Percentiles rank a stretch among this genome's conserved stretches.
Conservation (phyloP, 2,888 invertebrate genomes). For the Lacanobia wlatinum region DNA sequence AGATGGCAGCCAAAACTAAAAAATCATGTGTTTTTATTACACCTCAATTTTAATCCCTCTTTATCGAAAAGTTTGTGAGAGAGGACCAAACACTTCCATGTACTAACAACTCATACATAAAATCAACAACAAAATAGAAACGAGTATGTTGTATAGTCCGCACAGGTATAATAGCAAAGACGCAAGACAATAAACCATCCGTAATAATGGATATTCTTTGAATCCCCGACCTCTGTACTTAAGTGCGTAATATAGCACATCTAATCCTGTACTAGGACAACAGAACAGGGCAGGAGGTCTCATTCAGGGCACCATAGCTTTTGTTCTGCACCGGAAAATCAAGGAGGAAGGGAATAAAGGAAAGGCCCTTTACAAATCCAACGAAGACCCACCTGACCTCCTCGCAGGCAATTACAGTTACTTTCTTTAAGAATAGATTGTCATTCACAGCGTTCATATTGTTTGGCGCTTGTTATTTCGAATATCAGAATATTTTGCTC, state of each 20-base stretch:
- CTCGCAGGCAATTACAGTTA: conserved; percentile 80
- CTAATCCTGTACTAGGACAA: conserved; percentile 67
- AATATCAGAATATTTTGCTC: conserved; percentile 41
- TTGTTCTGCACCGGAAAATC: conserved; percentile 83
- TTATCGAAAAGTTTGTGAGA: background rate
- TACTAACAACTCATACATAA: background rate
- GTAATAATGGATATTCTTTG: conserved; percentile 57
- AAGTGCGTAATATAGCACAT: conserved; percentile 52
- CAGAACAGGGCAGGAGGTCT: conserved; percentile 74
- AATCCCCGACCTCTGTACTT: conserved; percentile 43
- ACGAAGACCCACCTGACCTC: conserved; percentile 79
- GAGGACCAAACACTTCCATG: background rate
- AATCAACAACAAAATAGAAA: conserved; percentile 3
- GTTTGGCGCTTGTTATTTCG: conserved; percentile 53
- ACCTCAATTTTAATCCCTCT: too few relatives aligned
- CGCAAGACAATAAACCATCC: conserved; percentile 48
- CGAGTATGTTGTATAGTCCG: background rate
- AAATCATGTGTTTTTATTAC: too few relatives aligned
- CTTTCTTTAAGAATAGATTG: conserved; percentile 78
- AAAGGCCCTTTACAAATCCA: conserved; percentile 78
- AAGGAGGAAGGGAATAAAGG: conserved; percentile 77
- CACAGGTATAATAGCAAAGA: conserved; percentile 9
- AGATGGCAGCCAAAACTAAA: too few relatives aligned
- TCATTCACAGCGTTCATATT: conserved; percentile 69
- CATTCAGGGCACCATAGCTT: conserved; percentile 75